Conservation (phyloP, 30 jellyfish, hydroid and myxozoan species). For the Mastigias papua region DNA sequence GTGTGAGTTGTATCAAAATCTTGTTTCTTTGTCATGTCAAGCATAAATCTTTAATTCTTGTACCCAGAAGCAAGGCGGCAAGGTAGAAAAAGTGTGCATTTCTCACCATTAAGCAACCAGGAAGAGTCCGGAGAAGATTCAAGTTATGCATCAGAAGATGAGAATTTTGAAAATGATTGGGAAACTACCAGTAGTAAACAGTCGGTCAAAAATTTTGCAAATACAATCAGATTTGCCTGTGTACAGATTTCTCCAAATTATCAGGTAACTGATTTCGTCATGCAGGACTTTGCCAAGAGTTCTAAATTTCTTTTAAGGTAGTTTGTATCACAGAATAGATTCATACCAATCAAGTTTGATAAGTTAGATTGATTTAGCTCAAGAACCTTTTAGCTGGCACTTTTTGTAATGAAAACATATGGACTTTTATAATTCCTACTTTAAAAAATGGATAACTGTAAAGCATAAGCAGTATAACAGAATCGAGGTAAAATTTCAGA, state of each 20-base stretch:
- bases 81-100: constrained; percentile 16
- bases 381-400: too few relatives aligned
- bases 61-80: not conserved
- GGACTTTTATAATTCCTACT: too few relatives aligned
- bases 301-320: too few relatives aligned
- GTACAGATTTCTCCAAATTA: constrained; percentile 32
- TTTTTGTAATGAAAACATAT: too few relatives aligned
- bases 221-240: not conserved
- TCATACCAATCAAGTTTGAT: too few relatives aligned
- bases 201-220: not conserved
- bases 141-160: constrained; percentile 13
- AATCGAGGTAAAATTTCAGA: too few relatives aligned
- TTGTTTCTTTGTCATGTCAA: too few relatives aligned
- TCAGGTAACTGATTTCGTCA: constrained; percentile 10
- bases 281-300: not conserved
- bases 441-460: too few relatives aligned
- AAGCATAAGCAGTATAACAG: too few relatives aligned
- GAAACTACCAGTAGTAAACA: not conserved
- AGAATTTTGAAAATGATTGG: not conserved
- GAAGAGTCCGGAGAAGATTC: not conserved
- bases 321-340: too few relatives aligned
- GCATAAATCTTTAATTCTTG: not conserved
- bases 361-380: too few relatives aligned
- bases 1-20: too few relatives aligned
- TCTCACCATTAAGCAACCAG: not conserved